A percentile compares a stretch with the other conserved stretches of the same genome.
These are phyloP conservation scores for Pampusana beccarii DNA, from an alignment of 2,113 vertebrate species.

Conservation along the genomic window DNA sequence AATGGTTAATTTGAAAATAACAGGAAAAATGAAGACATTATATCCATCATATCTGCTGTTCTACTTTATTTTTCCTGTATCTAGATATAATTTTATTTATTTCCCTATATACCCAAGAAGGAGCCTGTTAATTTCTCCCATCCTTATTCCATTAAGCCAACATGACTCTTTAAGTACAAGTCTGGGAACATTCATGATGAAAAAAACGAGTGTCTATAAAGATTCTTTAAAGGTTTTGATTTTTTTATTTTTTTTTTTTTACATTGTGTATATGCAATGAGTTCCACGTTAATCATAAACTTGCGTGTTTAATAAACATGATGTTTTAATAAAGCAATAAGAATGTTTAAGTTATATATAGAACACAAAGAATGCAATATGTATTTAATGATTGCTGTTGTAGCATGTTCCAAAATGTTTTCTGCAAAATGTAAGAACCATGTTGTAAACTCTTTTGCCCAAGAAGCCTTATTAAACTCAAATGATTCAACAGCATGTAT, in stretches of 20 bases:
- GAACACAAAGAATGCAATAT: not conserved
- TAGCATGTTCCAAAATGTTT: constrained; percentile 4
- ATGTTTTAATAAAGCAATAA: not conserved
- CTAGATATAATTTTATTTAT: not conserved
- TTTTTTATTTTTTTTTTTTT: not conserved
- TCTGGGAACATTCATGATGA: not conserved
- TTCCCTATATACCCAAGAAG: not conserved
- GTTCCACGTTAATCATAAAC: not conserved
- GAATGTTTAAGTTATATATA: not conserved
- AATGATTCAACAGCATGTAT: not conserved
- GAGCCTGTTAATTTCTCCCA: not conserved
- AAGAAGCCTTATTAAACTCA: not conserved
- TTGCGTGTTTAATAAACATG: not conserved
- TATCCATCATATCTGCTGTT: not conserved
- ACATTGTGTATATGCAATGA: not conserved
- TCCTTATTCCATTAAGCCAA: not conserved
- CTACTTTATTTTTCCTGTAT: not conserved
- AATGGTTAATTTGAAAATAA: not conserved
- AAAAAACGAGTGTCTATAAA: not conserved
- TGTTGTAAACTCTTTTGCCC: constrained; percentile 3
- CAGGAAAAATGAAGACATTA: not conserved
- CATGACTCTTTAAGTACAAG: not conserved
- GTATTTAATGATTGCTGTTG: not conserved
- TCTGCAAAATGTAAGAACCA: constrained; percentile 28
- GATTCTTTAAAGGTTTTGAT: not conserved